Percentiles rank a stretch among this genome's conserved stretches.
Conservation (phyloP, 2,797 vertebrate species). For the Pipistrellus pipistrellus region DNA sequence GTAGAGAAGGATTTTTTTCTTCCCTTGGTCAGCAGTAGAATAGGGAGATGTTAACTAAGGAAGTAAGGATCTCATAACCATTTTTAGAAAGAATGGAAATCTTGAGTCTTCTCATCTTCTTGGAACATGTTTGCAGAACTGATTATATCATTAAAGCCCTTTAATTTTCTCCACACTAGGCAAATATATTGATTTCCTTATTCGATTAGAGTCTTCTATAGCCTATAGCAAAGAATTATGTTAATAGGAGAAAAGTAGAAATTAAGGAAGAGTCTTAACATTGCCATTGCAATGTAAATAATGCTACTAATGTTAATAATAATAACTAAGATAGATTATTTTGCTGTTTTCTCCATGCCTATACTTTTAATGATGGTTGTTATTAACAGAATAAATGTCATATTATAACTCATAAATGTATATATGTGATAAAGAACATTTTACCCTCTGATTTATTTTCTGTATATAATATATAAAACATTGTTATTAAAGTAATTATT, state of each 20-base stretch:
- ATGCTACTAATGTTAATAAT: neutral
- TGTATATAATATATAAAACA: slow-evolving; percentile 1
- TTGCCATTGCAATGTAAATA: neutral
- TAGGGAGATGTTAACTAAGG: neutral
- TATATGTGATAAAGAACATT: neutral
- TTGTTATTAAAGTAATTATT: slow-evolving; percentile 1
- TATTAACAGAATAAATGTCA: neutral
- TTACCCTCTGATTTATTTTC: neutral
- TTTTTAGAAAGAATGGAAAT: neutral
- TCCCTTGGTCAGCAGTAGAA: neutral
- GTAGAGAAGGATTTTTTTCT: neutral
- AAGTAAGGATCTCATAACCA: neutral
- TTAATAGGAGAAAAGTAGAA: neutral
- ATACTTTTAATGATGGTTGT: neutral
- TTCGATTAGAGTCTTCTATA: neutral
- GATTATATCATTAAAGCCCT: neutral
- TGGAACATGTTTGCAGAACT: neutral
- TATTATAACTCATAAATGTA: neutral
- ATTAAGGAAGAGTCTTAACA: neutral
- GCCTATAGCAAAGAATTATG: neutral
- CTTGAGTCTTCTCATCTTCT: neutral
- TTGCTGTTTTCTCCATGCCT: neutral
- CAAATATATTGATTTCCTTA: neutral
- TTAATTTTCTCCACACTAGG: neutral
- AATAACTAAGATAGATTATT: neutral